phyloP scores from a whole-genome alignment of 2,113 vertebrate species.

The Meles meles region DNA sequence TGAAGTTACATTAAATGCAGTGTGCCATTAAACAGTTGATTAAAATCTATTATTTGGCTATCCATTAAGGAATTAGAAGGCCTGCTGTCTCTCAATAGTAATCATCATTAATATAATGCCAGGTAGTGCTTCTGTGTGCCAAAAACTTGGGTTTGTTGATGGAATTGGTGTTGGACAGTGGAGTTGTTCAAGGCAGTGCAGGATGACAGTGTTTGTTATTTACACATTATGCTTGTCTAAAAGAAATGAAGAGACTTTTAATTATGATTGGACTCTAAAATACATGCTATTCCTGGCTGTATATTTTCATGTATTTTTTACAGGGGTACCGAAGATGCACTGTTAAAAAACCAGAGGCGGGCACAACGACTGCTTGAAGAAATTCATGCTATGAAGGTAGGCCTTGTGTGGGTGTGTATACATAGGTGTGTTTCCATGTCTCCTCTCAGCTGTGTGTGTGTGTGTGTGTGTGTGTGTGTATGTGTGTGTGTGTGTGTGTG shows the following conservation, averaged over 20 bases:
- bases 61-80: not conserved
- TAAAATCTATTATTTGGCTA: not conserved
- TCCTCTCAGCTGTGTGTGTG: not conserved
- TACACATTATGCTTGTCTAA: not conserved
- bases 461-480: not conserved
- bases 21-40: not conserved
- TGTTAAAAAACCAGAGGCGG: slow-evolving; percentile 90
- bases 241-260: not conserved
- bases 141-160: not conserved
- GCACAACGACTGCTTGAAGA: slow-evolving; percentile 91
- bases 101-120: not conserved
- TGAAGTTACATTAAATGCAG: not conserved
- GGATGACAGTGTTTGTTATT: not conserved
- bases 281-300: not conserved
- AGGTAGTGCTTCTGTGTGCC: not conserved
- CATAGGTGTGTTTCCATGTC: not conserved
- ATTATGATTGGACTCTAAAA: not conserved
- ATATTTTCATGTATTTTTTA: slow-evolving; percentile 37
- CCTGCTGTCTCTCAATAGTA: not conserved
- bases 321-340: slow-evolving; percentile 86
- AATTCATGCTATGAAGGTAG: slow-evolving; percentile 92
- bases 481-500: not conserved
- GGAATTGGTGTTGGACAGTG: not conserved
- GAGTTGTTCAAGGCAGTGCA: not conserved
- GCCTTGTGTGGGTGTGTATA: not conserved